Base-by-base conservation (phyloP, 2,888 invertebrate species). In the Acronicta leporina region DNA sequence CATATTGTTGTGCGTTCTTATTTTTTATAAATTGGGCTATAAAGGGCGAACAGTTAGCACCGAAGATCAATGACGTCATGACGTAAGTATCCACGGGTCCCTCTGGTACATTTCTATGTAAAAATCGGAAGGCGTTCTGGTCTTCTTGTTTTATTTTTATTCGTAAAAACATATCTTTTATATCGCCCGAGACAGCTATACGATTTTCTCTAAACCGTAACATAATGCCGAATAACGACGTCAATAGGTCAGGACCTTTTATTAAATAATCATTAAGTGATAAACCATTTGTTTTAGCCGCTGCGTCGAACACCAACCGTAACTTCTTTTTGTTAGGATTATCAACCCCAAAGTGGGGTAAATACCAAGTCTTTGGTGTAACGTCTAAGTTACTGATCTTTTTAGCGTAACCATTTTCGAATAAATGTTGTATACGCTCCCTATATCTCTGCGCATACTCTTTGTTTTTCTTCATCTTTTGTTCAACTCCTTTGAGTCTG, bases 261-360 rank as follows among this genome's bases (percentile, higher is more conserved):
- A 35, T 5, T 5, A 35, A 35, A 13, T 35, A 35, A 5, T 35
- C 35, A 35, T 35, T 35, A 5, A 35, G 5, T 13, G 35, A 35
- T 13, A 35, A 35, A 35, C 35, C 35, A 5, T 35, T 35, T 35
- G 35, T 35, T 35, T 35, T 35, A 2, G 35, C 35, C 3, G 35
- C 35, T 13, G 35, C 35, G 5, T 35, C 35, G 5, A 44, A 44
- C 2, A 44, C n/a, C 8, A 44, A 44, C 0, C 44, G 44, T 25
- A 44, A 15, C 5, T 42, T 42, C 0, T 10, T 8, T 15, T 42
- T 42, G 13, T 35, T 35, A 3, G 35, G 35, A 7, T 44, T 44
- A 25, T 44, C 44, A 1, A 44, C 43, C 25, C 44, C 44, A 8
- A 44, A 44, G n/a, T 44, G 44, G 2, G 44, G 44, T 27, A 44